Percentiles rank a stretch among this genome's conserved stretches.
phyloP scores from a whole-genome alignment of 2,888 invertebrate genomes.

The Lysandra bellargus region DNA sequence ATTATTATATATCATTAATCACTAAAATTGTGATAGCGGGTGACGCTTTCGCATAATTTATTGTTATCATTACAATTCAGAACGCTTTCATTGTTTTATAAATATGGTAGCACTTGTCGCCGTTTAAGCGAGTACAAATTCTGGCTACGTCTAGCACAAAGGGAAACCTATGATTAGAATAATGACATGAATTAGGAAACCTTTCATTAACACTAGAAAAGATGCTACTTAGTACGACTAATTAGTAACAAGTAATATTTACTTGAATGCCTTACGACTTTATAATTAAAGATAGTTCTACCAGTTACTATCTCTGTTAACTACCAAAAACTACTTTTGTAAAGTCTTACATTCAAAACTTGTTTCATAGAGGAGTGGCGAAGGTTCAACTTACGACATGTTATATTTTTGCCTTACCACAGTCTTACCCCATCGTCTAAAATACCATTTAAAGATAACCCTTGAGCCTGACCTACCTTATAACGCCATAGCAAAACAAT shows the following conservation, averaged over 20 bases:
- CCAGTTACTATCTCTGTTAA: no score
- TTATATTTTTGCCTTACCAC: not conserved
- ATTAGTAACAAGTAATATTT: no score
- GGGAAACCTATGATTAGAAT: not conserved
- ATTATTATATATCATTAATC: not conserved
- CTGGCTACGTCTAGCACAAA: not conserved
- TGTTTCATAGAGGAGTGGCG: not conserved
- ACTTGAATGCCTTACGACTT: no score
- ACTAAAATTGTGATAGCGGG: not conserved
- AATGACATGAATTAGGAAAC: not conserved
- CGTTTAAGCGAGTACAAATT: not conserved
- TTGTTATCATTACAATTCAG: conserved; percentile 12
- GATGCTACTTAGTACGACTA: not conserved
- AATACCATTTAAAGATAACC: not conserved
- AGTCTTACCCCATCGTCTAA: not conserved
- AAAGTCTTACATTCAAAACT: not conserved
- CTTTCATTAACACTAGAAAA: not conserved
- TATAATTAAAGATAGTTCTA: no score
- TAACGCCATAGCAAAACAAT: no score
- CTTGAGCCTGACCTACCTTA: not conserved
- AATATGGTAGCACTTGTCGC: not conserved
- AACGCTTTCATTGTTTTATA: conserved; percentile 18
- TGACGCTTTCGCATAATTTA: not conserved
- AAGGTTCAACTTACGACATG: not conserved
- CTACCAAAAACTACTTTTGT: not conserved